These are phyloP conservation scores for Aproaerema taeniolella DNA, from an alignment of 2,888 invertebrate species.

Conservation along the genomic window DNA sequence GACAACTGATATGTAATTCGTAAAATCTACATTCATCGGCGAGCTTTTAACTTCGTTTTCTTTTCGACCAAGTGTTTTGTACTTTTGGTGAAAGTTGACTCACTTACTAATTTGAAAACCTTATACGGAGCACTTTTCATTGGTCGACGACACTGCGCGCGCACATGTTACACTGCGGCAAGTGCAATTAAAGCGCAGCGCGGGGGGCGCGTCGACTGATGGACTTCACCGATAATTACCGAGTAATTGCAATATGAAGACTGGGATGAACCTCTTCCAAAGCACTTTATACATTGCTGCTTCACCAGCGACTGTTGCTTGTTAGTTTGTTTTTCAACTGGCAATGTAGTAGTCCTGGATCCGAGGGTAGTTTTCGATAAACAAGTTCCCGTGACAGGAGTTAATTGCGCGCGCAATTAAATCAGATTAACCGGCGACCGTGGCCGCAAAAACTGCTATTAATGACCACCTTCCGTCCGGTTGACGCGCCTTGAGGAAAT, in stretches of 20 bases:
- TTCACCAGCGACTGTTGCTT: no score
- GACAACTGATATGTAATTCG: no score
- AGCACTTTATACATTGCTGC: no score
- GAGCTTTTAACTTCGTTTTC: not conserved
- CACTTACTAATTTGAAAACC: not conserved
- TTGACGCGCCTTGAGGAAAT: no score
- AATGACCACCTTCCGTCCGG: not conserved
- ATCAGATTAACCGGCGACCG: slow-evolving; percentile 4
- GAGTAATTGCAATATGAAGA: slow-evolving; percentile 10
- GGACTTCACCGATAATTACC: slow-evolving; percentile 14
- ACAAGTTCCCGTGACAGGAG: slow-evolving; percentile 10
- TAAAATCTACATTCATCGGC: not conserved
- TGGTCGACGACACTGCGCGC: not conserved
- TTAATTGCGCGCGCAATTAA: slow-evolving; percentile 13
- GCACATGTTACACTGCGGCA: slow-evolving; percentile 1
- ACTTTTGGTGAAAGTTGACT: not conserved
- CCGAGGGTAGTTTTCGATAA: slow-evolving; percentile 5
- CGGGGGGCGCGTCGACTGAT: not conserved
- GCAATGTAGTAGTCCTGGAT: not conserved
- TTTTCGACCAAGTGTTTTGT: not conserved
- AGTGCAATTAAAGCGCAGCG: slow-evolving; percentile 6
- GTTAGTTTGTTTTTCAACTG: not conserved
- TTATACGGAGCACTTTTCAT: no score
- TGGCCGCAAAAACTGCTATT: slow-evolving; percentile 6
- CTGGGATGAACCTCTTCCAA: not conserved